phyloP scores from a whole-genome alignment of 2,888 invertebrate genomes.

The Clusia tigrina region DNA sequence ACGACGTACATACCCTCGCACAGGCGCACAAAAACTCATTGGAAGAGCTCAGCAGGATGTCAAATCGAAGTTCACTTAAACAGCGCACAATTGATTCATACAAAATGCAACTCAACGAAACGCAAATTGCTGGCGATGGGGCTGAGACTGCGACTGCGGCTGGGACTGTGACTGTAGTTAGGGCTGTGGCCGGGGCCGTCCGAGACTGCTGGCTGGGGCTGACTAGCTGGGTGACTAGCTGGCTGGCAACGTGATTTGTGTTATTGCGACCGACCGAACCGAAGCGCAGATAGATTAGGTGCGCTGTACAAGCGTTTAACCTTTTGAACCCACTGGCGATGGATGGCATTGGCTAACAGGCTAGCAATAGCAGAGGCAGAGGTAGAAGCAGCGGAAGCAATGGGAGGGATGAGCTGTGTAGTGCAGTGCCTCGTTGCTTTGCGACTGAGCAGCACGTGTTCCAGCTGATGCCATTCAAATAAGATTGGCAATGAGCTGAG shows the following conservation, averaged over 20 bases:
- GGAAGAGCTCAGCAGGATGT: conserved; percentile 54
- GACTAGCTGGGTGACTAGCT: too few species aligned
- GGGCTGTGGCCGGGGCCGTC: too few species aligned
- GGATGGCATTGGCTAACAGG: neutral
- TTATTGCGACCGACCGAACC: neutral
- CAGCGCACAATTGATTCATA: conserved; percentile 52
- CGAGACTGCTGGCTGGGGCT: too few species aligned
- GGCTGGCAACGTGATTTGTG: neutral
- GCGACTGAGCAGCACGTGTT: conserved; percentile 5
- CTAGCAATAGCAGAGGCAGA: neutral
- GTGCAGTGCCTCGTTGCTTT: neutral
- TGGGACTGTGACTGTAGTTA: neutral
- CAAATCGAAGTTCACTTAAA: conserved; percentile 52
- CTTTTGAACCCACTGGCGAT: conserved; percentile 52
- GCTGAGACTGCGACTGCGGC: neutral
- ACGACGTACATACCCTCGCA: neutral
- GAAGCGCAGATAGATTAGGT: conserved; percentile 8
- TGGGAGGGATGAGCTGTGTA: neutral
- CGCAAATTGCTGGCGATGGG: conserved; percentile 48
- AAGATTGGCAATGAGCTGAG: conserved; percentile 8
- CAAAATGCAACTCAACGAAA: conserved; percentile 56
- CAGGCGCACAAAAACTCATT: neutral
- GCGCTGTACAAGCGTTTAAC: conserved; percentile 48
- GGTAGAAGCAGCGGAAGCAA: neutral
- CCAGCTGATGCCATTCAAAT: conserved; percentile 14